phyloP scores from a whole-genome alignment of 2,113 vertebrate genomes.

The Ivindomyrus marchei region DNA sequence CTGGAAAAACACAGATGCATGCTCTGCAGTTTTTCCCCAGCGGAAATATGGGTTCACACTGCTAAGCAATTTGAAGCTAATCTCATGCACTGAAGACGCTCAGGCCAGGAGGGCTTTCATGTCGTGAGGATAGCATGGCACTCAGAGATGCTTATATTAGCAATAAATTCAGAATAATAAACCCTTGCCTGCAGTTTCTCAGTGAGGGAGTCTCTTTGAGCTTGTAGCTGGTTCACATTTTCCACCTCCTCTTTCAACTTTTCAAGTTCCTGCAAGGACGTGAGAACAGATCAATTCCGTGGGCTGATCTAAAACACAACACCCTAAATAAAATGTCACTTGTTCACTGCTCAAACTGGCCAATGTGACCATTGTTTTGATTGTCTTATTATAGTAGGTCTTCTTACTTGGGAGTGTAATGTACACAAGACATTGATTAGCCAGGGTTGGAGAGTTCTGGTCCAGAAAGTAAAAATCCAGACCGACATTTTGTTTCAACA shows the following conservation, averaged over 20 bases:
- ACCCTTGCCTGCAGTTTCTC: constrained; percentile 77
- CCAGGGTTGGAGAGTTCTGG: neutral
- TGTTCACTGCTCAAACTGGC: neutral
- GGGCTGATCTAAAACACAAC: neutral
- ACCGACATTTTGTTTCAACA: neutral
- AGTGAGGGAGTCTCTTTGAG: constrained; percentile 75
- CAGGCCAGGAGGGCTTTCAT: neutral
- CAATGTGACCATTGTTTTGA: neutral
- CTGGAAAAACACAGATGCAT: neutral
- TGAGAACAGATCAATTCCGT: constrained; percentile 15
- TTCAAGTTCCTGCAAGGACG: constrained; percentile 79
- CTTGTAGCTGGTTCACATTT: constrained; percentile 77
- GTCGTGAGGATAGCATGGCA: neutral
- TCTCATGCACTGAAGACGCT: neutral
- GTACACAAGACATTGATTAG: neutral
- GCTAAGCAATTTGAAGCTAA: neutral
- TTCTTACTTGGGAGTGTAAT: neutral
- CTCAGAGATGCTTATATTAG: neutral
- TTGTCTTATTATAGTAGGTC: neutral
- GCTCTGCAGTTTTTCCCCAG: neutral
- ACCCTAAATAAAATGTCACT: neutral
- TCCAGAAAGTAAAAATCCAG: neutral
- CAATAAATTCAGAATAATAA: neutral
- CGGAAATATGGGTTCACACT: neutral
- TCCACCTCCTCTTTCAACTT: constrained; percentile 84